A percentile compares a stretch with the other conserved stretches of the same genome.
Evolutionary conservation across 1,140 invertebrate species (phyloP).

Genomic region (Drosophila nikananu): DNA sequence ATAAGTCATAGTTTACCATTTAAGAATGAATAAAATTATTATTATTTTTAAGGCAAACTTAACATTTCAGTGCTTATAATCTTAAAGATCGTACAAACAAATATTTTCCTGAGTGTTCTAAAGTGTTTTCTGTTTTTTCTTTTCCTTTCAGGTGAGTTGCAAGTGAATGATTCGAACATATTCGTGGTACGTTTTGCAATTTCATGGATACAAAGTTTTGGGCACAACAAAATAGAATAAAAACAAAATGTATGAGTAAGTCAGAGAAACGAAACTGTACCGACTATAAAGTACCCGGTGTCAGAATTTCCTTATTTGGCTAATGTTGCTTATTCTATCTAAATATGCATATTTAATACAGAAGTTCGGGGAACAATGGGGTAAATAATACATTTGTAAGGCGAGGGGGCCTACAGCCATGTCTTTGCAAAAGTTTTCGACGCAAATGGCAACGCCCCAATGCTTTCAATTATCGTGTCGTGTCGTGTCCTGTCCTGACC

Average conservation of each 20-base stretch:
- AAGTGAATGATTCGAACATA: constrained; percentile 38
- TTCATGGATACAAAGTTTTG: constrained; percentile 38
- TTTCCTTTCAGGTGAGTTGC: constrained; percentile 73
- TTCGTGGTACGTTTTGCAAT: constrained; percentile 29
- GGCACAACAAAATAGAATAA: not conserved
- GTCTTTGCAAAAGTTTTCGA: constrained; percentile 26
- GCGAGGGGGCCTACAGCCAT: not conserved
- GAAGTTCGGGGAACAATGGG: not conserved
- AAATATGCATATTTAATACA: constrained; percentile 1
- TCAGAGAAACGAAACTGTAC: not conserved
- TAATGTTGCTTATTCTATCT: not conserved
- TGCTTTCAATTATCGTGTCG: constrained; percentile 67
- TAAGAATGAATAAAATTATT: not conserved
- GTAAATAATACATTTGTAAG: not conserved
- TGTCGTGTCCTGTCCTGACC: not conserved
- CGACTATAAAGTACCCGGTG: not conserved
- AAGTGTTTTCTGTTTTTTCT: constrained; percentile 29
- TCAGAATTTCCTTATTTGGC: not conserved
- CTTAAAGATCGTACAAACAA: not conserved
- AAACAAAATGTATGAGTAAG: not conserved
- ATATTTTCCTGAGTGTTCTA: constrained; percentile 10
- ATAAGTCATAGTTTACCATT: too few species aligned
- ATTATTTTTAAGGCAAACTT: not conserved
- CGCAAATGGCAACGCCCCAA: constrained; percentile 50
- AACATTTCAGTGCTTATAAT: not conserved